These are phyloP conservation scores for Diplosoma virens DNA, from an alignment of 23 tunicate genomes.

Conservation along the genomic window DNA sequence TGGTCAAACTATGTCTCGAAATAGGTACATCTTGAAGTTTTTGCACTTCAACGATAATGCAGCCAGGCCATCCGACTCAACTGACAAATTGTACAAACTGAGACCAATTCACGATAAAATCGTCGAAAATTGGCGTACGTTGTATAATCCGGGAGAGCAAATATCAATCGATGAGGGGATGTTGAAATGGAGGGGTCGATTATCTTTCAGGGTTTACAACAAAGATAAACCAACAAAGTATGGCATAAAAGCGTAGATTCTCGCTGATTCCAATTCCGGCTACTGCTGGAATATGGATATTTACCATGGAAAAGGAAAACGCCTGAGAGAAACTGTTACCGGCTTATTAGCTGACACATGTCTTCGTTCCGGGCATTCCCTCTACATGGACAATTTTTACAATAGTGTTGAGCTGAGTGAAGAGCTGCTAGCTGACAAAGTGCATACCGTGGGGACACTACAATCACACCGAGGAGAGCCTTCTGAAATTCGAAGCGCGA, in stretches of 20 bases:
- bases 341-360: constrained; percentile 29
- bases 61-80: constrained; percentile 9
- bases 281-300: constrained; percentile 48
- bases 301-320: constrained; percentile 11
- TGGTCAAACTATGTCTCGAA: constrained; percentile 14
- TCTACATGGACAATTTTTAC: constrained; percentile 37
- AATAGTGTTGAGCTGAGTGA: constrained; percentile 35
- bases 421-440: constrained; percentile 12
- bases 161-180: constrained; percentile 40
- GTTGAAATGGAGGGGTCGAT: constrained; percentile 31
- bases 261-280: constrained; percentile 28
- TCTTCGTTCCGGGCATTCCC: constrained; percentile 9
- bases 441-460: constrained; percentile 29
- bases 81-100: constrained; percentile 1
- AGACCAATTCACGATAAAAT: constrained; percentile 16
- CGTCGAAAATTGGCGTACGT: constrained; percentile 4
- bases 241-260: constrained; percentile 32
- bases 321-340: constrained; percentile 24
- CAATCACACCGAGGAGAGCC: constrained; percentile 36
- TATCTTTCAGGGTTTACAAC: constrained; percentile 35
- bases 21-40: not conserved
- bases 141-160: constrained; percentile 32
- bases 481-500: constrained; percentile 1
- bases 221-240: constrained; percentile 43
- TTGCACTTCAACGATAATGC: constrained; percentile 28